Percentiles rank a stretch among this genome's conserved stretches.
Conservation (phyloP, 2,113 vertebrate genomes). For the Hyperoodon ampullatus region DNA sequence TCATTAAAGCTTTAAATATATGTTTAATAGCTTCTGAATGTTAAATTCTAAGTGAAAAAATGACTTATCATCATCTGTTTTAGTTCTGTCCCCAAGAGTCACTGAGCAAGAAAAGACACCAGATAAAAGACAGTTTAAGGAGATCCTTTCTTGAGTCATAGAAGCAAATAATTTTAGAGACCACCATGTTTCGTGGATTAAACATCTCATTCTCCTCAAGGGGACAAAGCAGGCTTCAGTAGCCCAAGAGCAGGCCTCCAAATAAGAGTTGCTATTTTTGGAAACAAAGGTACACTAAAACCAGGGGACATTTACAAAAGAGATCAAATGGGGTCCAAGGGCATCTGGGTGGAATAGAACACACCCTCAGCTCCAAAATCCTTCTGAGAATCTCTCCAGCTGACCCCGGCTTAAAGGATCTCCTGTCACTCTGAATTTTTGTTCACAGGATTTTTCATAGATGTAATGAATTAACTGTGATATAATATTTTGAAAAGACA, state of each 20-base stretch:
- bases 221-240: not conserved
- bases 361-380: not conserved
- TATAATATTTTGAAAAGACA: not conserved
- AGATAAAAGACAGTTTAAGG: not conserved
- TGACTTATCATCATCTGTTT: not conserved
- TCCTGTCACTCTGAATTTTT: not conserved
- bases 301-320: not conserved
- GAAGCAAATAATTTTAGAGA: not conserved
- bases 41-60: not conserved
- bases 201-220: not conserved
- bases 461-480: not conserved
- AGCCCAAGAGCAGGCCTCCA: not conserved
- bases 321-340: not conserved
- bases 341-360: not conserved
- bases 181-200: not conserved
- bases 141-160: not conserved
- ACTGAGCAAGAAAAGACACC: not conserved
- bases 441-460: not conserved
- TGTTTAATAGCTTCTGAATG: not conserved
- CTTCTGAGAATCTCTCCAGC: not conserved
- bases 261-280: not conserved
- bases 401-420: not conserved
- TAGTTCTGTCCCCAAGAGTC: not conserved
- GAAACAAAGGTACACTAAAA: not conserved
- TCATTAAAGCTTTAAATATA: not conserved